A percentile compares a stretch with the other conserved stretches of the same genome.
phyloP scores from a whole-genome alignment of 2,888 invertebrate genomes.

The Parnassius glacialis region DNA sequence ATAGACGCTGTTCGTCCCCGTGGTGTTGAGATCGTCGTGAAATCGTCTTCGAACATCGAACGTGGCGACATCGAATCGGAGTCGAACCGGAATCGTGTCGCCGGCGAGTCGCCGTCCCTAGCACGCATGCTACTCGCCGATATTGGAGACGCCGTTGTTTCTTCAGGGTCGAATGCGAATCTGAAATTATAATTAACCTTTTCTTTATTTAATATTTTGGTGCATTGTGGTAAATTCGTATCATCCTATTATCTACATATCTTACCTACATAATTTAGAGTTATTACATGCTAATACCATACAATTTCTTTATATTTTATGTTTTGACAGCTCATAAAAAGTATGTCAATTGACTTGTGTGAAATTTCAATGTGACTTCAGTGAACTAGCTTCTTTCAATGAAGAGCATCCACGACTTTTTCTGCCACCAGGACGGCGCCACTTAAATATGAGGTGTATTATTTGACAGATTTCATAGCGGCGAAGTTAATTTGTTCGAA shows the following conservation, averaged over 20 bases:
- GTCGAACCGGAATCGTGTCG: constrained; percentile 67
- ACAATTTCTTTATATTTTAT: no score
- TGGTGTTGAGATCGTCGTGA: constrained; percentile 72
- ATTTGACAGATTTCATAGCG: no score
- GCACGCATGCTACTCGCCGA: constrained; percentile 58
- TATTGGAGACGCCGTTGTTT: constrained; percentile 58
- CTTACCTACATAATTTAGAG: no score
- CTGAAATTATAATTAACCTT: constrained; percentile 36
- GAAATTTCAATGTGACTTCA: neutral
- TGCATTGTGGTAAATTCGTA: no score
- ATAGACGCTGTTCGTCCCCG: constrained; percentile 68
- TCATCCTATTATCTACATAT: no score
- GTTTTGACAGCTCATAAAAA: no score
- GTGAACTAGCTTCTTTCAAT: neutral
- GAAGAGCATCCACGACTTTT: no score
- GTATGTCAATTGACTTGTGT: no score
- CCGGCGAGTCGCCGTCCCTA: constrained; percentile 56
- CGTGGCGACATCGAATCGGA: constrained; percentile 71
- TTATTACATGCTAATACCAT: no score
- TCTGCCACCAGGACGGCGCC: no score
- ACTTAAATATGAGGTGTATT: no score
- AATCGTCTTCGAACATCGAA: constrained; percentile 81
- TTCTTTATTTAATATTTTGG: neutral
- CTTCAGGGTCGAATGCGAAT: constrained; percentile 68
- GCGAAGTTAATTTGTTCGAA: no score